Percentiles rank a stretch among this genome's conserved stretches.
These are phyloP conservation scores for Trachelus troglodyta DNA, from an alignment of 2,888 invertebrate genomes.

Conservation along the genomic window DNA sequence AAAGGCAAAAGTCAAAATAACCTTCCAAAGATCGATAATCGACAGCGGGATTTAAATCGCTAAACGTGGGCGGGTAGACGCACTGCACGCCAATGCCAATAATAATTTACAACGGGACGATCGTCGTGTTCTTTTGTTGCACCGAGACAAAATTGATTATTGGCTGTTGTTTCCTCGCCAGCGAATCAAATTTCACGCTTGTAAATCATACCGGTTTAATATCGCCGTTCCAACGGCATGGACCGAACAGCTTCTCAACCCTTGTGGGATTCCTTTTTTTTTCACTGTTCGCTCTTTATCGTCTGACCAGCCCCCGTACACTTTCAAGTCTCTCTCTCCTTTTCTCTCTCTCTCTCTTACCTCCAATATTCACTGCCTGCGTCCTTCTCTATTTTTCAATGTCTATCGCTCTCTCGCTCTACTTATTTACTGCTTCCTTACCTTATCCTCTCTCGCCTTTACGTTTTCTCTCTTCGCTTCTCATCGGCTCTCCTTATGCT, in stretches of 20 bases:
- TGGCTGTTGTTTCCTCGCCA: slow-evolving; percentile 43
- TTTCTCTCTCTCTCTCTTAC: not conserved
- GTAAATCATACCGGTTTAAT: slow-evolving; percentile 48
- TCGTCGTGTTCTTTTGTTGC: slow-evolving; percentile 34
- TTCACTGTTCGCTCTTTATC: slow-evolving; percentile 7
- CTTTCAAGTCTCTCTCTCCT: not conserved
- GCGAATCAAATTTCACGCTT: slow-evolving; percentile 50
- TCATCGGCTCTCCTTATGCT: not conserved
- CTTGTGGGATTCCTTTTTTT: slow-evolving; percentile 2
- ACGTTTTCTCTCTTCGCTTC: not conserved
- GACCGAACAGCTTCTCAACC: slow-evolving; percentile 33
- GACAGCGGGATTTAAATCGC: not conserved
- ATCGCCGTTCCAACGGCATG: slow-evolving; percentile 35
- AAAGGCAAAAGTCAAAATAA: not conserved
- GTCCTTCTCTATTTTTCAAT: not conserved
- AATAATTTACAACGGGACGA: slow-evolving; percentile 40
- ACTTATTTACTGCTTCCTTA: not conserved
- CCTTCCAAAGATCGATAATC: not conserved
- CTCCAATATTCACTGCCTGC: not conserved
- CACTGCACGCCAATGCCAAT: slow-evolving; percentile 11
- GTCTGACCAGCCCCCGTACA: not conserved
- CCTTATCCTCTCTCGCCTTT: not conserved
- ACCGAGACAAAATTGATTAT: slow-evolving; percentile 43
- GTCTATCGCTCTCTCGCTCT: not conserved
- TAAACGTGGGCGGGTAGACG: slow-evolving; percentile 11